phyloP scores from a whole-genome alignment of 2,888 invertebrate species.

The Ligdia adustata region DNA sequence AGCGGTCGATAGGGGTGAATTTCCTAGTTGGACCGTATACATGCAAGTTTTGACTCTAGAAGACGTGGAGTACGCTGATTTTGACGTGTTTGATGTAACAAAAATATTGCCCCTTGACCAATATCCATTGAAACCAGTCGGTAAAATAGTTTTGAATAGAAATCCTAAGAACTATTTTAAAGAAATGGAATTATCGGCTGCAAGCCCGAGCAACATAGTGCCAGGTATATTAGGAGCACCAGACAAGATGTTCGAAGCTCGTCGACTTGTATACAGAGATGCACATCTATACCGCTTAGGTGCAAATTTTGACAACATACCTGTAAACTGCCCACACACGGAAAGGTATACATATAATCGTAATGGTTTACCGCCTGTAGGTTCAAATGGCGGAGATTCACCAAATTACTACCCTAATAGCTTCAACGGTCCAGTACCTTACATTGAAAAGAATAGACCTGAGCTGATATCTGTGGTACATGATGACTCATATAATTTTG shows the following conservation, averaged over 20 bases:
- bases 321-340: slow-evolving; percentile 94
- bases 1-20: slow-evolving; percentile 88
- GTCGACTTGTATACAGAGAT: slow-evolving; percentile 92
- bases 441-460: slow-evolving; percentile 76
- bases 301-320: slow-evolving; percentile 93
- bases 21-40: slow-evolving; percentile 89
- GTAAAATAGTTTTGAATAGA: slow-evolving; percentile 90
- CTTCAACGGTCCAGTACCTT: slow-evolving; percentile 90
- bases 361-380: slow-evolving; percentile 89
- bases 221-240: slow-evolving; percentile 95
- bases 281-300: slow-evolving; percentile 93
- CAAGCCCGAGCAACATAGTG: slow-evolving; percentile 92
- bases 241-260: slow-evolving; percentile 93
- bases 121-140: slow-evolving; percentile 92
- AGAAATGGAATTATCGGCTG: slow-evolving; percentile 92
- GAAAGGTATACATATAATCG: slow-evolving; percentile 90
- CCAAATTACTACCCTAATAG: slow-evolving; percentile 98
- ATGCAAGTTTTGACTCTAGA: slow-evolving; percentile 92
- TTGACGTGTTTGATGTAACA: slow-evolving; percentile 96
- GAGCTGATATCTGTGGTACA: slow-evolving; percentile 78
- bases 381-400: slow-evolving; percentile 90
- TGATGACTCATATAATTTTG: slow-evolving; percentile 93
- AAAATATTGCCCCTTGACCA: slow-evolving; percentile 90
- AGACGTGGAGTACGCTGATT: slow-evolving; percentile 89
- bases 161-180: slow-evolving; percentile 95